A percentile compares a stretch with the other conserved stretches of the same genome.
Evolutionary conservation across 2,113 vertebrate genomes (phyloP).

Genomic region (Pseudolaguvia tuberculata): DNA sequence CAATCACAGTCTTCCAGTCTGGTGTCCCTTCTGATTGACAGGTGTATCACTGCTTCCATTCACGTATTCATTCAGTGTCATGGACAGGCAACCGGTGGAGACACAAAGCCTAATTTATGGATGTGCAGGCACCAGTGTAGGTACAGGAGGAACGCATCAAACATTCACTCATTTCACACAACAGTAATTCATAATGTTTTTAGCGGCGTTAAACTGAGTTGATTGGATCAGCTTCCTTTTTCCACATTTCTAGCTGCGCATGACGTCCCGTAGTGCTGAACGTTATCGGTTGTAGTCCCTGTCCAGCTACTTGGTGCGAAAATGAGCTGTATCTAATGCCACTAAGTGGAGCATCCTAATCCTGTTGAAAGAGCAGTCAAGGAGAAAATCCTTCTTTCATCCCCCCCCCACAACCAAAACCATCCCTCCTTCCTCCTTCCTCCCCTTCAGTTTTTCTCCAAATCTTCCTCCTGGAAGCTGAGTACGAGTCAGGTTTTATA

Average conservation of each 20-base stretch:
- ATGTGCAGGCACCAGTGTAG: too few relatives aligned
- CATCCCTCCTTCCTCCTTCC: too few relatives aligned
- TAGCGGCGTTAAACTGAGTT: background rate
- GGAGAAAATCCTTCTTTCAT: conserved; percentile 60
- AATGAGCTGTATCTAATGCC: conserved; percentile 57
- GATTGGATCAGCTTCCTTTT: background rate
- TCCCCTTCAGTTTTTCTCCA: conserved; percentile 8
- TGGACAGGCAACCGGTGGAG: background rate
- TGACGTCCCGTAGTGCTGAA: background rate
- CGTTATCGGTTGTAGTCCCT: background rate
- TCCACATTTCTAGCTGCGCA: background rate
- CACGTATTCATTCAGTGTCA: background rate
- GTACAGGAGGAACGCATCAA: background rate
- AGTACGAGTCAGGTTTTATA: too few relatives aligned
- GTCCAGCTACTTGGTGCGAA: background rate
- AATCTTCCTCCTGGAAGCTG: background rate
- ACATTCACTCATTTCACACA: background rate
- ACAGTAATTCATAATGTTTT: background rate
- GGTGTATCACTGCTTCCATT: background rate
- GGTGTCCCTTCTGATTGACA: background rate
- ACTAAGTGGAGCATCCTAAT: conserved; percentile 65
- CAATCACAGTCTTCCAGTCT: too few relatives aligned
- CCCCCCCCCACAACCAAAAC: too few relatives aligned
- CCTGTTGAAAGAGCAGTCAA: conserved; percentile 60
- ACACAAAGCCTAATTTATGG: background rate